Base-by-base conservation (phyloP, 2,888 invertebrate genomes). In the Acanthococcus lagerstroemiae region DNA sequence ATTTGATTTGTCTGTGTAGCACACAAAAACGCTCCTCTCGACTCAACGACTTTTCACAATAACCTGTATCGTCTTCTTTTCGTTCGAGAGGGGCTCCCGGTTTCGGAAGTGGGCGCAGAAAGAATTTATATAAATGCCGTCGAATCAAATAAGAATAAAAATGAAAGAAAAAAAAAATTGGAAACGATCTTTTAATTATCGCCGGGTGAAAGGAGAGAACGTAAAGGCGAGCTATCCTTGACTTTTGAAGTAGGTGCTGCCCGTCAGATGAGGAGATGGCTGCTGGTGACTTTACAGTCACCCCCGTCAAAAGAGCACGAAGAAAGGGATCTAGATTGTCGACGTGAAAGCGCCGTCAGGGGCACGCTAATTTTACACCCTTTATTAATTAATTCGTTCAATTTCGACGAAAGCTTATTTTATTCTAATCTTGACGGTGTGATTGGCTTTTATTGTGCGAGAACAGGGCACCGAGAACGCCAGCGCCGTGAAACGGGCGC, bases 321-420 rank as follows among this genome's bases (percentile, higher is more conserved):
- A n/a, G n/a, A n/a, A n/a, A n/a, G n/a, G n/a, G n/a, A n/a, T n/a
- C n/a, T n/a, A n/a, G n/a, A n/a, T n/a, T n/a, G n/a, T n/a, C n/a
- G n/a, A n/a, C n/a, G n/a, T 58, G 45, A 60, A 60, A 60, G 27
- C 26, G 60, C 52, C 52, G 63, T 63, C 63, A 63, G 54, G 54
- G 52, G 63, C 63, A 63, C 55, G n/a, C 55, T 55, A 54, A 63
- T 63, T 63, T 52, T 63, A 54, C 52, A 63, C 63, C 63, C 54
- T 63, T 52, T 50, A 63, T 26, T 55, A 27, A 55, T 63, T 63
- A 63, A 63, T 63, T 54, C 63, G 52, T 22, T 37, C 30, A 44
- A 17, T 63, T 22, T 30, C 30, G 50, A 21, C 48, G 63, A 63
- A 63, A 63, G 50, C 63, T 27, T 52, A 63, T 63, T 63, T 63